Evolutionary conservation across 2,113 vertebrate species (phyloP), one percentile per base, ranked within the genome.

Genomic region (Spea multiplicata): DNA sequence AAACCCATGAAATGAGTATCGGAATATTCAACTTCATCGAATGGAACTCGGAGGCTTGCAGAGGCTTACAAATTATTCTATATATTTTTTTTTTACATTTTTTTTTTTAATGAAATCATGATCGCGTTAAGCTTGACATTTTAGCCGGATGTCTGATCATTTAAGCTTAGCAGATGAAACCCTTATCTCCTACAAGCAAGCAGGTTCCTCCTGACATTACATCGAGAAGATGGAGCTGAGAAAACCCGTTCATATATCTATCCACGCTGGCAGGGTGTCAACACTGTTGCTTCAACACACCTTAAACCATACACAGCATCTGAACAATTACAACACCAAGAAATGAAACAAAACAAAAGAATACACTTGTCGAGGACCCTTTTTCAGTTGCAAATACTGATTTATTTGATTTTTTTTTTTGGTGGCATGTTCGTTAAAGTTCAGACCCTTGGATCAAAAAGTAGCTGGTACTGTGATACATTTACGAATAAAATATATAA

Each of bases 281-380:
- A 94, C 91, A 94, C 92, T 93, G 93, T 94, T 93, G 91, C 86
- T 93, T 92, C 90, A 92, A 93, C 93, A 93, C 92, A 94, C 92
- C 93, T 91, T 91, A 93, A 94, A 94, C 91, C 91, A 84, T 93
- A 93, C 92, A 93, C 91, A 94, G 93, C 93, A 90, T 87, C 92
- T 91, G 91, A 93, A 93, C 93, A 93, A 92, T 93, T 92, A 94
- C 91, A 91, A 92, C 92, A 93, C 90, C 90, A 88, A 93, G 91
- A 93, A 93, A 88, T n/a, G 83, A 59, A 88, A 89, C 91, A 92
- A 92, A 92, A 86, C 80, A 68, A 88, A 89, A 84, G 90, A 73
- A 79, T 44, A 91, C 91, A 91, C 89, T 93, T 67, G 88, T 91
- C 89, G 89, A 92, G 93, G 91, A 93, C 90, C 92, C 91, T 93